Conservation (phyloP, 1,140 invertebrate species). For the Eumaeus atala region DNA sequence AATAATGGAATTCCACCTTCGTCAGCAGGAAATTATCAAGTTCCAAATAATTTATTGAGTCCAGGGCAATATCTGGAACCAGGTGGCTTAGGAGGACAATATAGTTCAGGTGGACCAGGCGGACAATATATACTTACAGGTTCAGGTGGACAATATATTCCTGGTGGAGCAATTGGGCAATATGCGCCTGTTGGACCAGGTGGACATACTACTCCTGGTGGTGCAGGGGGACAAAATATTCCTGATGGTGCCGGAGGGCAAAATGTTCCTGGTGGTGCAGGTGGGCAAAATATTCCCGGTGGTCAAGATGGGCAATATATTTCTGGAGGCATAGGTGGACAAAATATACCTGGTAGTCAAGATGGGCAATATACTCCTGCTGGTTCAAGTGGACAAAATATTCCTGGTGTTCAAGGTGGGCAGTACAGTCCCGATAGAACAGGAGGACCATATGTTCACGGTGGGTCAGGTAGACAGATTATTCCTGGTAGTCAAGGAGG, state of each 20-base stretch:
- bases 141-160: conserved; percentile 15
- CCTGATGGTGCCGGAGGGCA: conserved; percentile 13
- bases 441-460: conserved; percentile 2
- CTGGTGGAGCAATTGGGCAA: conserved; percentile 11
- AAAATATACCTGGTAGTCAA: background rate
- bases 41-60: background rate
- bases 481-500: background rate
- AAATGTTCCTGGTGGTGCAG: conserved; percentile 9
- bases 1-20: too few species aligned
- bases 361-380: conserved; percentile 6
- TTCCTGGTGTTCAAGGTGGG: background rate
- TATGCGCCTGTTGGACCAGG: conserved; percentile 14
- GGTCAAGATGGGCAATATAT: conserved; percentile 11
- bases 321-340: conserved; percentile 6
- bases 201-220: conserved; percentile 12
- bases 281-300: background rate
- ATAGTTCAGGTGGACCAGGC: conserved; percentile 7
- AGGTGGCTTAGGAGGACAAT: conserved; percentile 10
- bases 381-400: background rate
- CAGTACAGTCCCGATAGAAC: conserved; percentile 12
- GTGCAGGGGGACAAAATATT: background rate
- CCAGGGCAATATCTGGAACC: conserved; percentile 10
- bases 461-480: conserved; percentile 2
- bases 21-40: too few species aligned
- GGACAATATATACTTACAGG: conserved; percentile 16